These are phyloP conservation scores for Alloplasta piceator DNA, from an alignment of 2,888 invertebrate species.

Conservation along the genomic window DNA sequence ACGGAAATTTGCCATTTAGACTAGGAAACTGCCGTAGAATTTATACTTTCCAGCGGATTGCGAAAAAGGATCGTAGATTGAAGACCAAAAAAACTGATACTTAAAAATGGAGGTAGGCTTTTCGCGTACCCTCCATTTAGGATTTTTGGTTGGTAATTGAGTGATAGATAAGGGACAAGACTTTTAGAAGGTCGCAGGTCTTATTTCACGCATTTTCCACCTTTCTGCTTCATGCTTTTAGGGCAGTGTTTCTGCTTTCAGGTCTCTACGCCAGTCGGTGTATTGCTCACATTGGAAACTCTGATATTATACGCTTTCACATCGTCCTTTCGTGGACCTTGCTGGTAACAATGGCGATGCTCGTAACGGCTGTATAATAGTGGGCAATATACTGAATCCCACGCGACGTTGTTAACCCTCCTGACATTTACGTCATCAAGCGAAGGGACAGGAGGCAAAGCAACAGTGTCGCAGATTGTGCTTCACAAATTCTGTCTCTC, in stretches of 20 bases:
- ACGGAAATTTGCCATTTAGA: too few species aligned
- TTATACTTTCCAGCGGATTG: too few species aligned
- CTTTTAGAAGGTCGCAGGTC: conserved; percentile 70
- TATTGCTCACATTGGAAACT: conserved; percentile 9
- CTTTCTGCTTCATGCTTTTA: neutral
- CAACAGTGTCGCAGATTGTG: conserved; percentile 67
- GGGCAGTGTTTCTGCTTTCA: conserved; percentile 31
- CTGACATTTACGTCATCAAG: conserved; percentile 71
- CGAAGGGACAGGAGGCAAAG: conserved; percentile 68
- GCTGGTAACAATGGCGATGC: conserved; percentile 69
- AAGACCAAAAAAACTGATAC: too few species aligned
- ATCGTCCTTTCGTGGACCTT: conserved; percentile 53
- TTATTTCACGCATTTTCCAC: conserved; percentile 71
- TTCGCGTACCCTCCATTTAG: conserved; percentile 68
- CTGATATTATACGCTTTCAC: neutral
- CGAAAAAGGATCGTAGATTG: too few species aligned
- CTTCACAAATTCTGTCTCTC: conserved; percentile 31
- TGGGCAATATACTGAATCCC: conserved; percentile 62
- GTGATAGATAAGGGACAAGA: conserved; percentile 66
- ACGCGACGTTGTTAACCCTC: conserved; percentile 60
- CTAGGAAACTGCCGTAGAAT: too few species aligned
- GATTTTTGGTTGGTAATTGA: conserved; percentile 73
- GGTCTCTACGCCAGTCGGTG: conserved; percentile 1
- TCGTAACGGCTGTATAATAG: conserved; percentile 75
- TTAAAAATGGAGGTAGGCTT: too few species aligned